Percentiles rank a stretch among this genome's conserved stretches.
Evolutionary conservation across 2,113 vertebrate genomes (phyloP).

Genomic region (Alexandromys fortis): DNA sequence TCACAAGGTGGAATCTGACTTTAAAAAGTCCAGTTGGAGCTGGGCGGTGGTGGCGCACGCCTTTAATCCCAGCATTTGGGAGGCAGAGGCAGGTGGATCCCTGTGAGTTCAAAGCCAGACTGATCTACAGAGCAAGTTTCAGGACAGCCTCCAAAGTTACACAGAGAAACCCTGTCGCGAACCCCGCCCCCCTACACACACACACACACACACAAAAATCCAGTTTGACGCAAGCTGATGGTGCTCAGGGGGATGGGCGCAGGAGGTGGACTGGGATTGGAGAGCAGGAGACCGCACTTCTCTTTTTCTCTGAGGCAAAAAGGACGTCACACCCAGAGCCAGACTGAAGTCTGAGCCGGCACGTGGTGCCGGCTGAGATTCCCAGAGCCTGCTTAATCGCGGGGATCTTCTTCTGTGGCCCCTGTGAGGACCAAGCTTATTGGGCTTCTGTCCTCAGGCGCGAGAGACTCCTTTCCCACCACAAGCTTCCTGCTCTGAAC

Average conservation of each 20-base stretch:
- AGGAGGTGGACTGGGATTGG: background rate
- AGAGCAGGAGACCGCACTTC: background rate
- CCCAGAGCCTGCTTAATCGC: background rate
- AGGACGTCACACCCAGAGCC: background rate
- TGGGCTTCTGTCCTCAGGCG: background rate
- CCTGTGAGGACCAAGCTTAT: background rate
- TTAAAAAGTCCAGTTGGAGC: background rate
- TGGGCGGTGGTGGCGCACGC: too few relatives aligned
- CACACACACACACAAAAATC: too few relatives aligned
- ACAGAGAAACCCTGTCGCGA: too few relatives aligned
- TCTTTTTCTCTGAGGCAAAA: background rate
- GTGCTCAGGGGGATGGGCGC: rapidly evolving
- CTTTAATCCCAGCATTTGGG: too few relatives aligned
- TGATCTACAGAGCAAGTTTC: too few relatives aligned
- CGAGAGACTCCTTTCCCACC: background rate
- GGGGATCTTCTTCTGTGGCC: background rate
- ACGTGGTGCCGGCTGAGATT: background rate
- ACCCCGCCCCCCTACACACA: too few relatives aligned
- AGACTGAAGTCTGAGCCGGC: background rate
- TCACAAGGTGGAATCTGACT: background rate
- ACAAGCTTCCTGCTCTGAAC: background rate
- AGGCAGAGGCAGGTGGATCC: too few relatives aligned
- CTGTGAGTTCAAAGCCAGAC: too few relatives aligned
- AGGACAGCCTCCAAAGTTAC: too few relatives aligned
- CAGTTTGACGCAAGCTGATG: background rate